Base-by-base conservation (phyloP, 2,113 vertebrate species). In the Sterrhoptilus dennistouni region DNA sequence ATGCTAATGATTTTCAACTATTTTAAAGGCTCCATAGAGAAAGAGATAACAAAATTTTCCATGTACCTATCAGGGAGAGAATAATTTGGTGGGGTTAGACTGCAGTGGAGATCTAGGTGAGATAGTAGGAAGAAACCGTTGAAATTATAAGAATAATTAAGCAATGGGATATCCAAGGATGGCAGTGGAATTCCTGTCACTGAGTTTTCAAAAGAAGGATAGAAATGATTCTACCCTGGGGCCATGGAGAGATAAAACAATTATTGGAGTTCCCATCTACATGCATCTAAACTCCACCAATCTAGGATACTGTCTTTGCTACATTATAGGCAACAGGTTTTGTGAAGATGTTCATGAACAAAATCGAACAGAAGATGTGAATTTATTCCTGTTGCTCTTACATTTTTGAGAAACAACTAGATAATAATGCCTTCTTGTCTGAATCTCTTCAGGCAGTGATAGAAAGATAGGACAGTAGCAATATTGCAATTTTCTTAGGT, bases 51-150 rank as follows among this genome's bases (percentile, higher is more conserved):
- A 78, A 40, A 50, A 35, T 52, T 72, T 69, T 56, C 11, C 9
- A 18, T 17, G 11, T 33, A 63, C 5, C 6, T 63, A 1, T 2
- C 42, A 8, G 6, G 18, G 5, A 79, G 1, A 57, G 1, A 78
- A 61, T 31, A 33, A 10, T 28, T 66, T 8, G 21, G n/a, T 20
- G 10, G 12, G 8, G 6, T 82, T 74, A 45, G 87, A 76, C 8
- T 35, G 25, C 18, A 60, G 19, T 0, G 6, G 13, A 63, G 10
- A 77, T 65, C 16, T 56, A 60, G 15, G 18, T 71, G 14, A 70
- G 14, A 14, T 4, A 81, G 11, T 21, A 53, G 6, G 22, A 87
- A 66, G 25, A 81, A 61, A 36, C 40, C 5, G 52, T 83, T 64
- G 38, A 16, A 56, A 44, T n/a, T 0, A 15, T 56, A 80, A 47